These are phyloP conservation scores for Leucophenga varia DNA, from an alignment of 1,140 invertebrate species.

Conservation along the genomic window DNA sequence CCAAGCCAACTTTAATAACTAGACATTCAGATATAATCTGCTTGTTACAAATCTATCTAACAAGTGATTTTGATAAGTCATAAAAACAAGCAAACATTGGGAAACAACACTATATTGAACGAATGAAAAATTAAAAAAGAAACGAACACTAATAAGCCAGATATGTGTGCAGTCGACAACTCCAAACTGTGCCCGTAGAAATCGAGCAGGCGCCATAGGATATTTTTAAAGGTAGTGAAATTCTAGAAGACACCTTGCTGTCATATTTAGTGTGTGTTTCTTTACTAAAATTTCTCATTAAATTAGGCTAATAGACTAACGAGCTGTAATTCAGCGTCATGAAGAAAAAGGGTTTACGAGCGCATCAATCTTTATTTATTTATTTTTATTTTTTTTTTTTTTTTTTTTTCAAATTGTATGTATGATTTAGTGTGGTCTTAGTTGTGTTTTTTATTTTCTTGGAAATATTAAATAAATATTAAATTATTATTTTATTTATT, in stretches of 20 bases:
- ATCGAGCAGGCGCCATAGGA: slow-evolving; percentile 34
- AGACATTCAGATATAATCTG: not conserved
- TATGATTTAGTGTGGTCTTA: too few species aligned
- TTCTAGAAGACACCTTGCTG: not conserved
- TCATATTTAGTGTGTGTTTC: too few species aligned
- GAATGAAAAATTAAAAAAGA: too few species aligned
- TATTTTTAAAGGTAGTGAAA: slow-evolving; percentile 13
- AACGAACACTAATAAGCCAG: slow-evolving; percentile 16
- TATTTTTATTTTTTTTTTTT: too few species aligned
- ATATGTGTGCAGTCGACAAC: too few species aligned
- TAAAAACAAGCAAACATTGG: slow-evolving; percentile 46
- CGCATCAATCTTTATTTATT: too few species aligned
- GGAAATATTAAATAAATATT: too few species aligned
- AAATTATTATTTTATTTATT: too few species aligned
- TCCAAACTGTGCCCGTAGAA: slow-evolving; percentile 10
- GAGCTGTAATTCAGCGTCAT: slow-evolving; percentile 16
- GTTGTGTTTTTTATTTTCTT: too few species aligned
- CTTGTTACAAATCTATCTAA: not conserved
- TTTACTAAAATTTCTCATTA: slow-evolving; percentile 30
- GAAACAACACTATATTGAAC: slow-evolving; percentile 17
- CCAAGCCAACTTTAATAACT: not conserved
- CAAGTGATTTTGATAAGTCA: slow-evolving; percentile 52
- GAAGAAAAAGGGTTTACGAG: too few species aligned
- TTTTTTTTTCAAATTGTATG: too few species aligned
- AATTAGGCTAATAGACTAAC: slow-evolving; percentile 44